These are phyloP conservation scores for Drosophila pseudoobscura DNA, from an alignment of 1,140 invertebrate species.

Conservation along the genomic window DNA sequence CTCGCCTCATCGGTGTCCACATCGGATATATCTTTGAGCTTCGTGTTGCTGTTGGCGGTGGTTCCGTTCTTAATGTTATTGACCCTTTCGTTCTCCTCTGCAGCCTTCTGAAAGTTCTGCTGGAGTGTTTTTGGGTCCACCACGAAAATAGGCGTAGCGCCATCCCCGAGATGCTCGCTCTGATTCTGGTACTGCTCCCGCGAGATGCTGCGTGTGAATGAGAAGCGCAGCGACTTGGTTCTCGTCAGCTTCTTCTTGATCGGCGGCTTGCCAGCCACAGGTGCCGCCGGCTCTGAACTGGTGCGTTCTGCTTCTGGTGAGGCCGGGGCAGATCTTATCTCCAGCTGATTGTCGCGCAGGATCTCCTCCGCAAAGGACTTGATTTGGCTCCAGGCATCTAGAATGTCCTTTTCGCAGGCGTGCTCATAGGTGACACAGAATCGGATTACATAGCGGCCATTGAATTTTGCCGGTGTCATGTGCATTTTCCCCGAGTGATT, in stretches of 20 bases:
- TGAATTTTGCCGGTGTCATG: constrained; percentile 94
- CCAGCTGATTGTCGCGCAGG: constrained; percentile 83
- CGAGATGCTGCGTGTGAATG: constrained; percentile 88
- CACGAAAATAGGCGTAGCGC: constrained; percentile 88
- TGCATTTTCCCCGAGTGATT: constrained; percentile 95
- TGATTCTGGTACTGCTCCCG: constrained; percentile 86
- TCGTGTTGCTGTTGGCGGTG: constrained; percentile 41
- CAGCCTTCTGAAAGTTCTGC: constrained; percentile 66
- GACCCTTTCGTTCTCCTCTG: constrained; percentile 49
- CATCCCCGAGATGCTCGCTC: constrained; percentile 87
- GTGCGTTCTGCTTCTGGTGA: constrained; percentile 69
- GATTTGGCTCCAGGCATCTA: constrained; percentile 91
- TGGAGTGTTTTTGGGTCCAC: constrained; percentile 74
- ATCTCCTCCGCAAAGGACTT: constrained; percentile 88
- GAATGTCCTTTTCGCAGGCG: constrained; percentile 90
- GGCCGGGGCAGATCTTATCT: constrained; percentile 63
- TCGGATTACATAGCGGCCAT: constrained; percentile 90
- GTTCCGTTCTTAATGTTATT: constrained; percentile 32
- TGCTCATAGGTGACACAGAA: constrained; percentile 94
- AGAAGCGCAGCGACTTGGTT: constrained; percentile 86
- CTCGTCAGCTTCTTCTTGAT: constrained; percentile 84
- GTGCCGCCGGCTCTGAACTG: constrained; percentile 65
- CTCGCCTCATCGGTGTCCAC: constrained; percentile 80
- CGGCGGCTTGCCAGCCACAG: constrained; percentile 83
- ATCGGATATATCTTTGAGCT: constrained; percentile 76